Evolutionary conservation across 2,797 vertebrate species (phyloP).

Genomic region (Balearica regulorum): DNA sequence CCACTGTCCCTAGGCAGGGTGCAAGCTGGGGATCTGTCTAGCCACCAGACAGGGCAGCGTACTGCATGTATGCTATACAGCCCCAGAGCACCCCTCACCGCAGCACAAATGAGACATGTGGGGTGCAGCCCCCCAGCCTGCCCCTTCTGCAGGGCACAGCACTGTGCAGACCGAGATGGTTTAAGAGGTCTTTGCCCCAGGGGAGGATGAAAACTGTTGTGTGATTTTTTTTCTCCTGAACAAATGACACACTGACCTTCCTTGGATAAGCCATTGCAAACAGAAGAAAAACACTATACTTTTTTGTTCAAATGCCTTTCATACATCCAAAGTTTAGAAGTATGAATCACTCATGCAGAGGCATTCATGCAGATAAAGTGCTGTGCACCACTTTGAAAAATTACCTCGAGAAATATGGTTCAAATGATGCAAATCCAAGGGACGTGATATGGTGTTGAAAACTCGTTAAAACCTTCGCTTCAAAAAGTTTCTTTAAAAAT

Average conservation of each 20-base stretch:
- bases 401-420: conserved; percentile 50
- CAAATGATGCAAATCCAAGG: conserved; percentile 51
- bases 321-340: background rate
- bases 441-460: background rate
- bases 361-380: conserved; percentile 11
- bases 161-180: background rate
- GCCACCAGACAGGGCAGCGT: background rate
- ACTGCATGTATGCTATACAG: background rate
- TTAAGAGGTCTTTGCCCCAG: background rate
- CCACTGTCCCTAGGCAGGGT: background rate
- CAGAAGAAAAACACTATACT: background rate
- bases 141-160: background rate
- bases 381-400: conserved; percentile 39
- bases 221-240: background rate
- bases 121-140: background rate
- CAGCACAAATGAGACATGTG: background rate
- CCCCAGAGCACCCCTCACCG: background rate
- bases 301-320: background rate
- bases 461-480: conserved; percentile 17
- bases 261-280: background rate
- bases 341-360: conserved; percentile 17
- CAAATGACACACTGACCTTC: background rate
- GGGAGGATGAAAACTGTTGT: background rate
- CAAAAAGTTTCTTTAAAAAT: conserved; percentile 21
- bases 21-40: background rate